A percentile compares a stretch with the other conserved stretches of the same genome.
Conservation (phyloP, 1,140 invertebrate species). For the Calephelis nemesis region DNA sequence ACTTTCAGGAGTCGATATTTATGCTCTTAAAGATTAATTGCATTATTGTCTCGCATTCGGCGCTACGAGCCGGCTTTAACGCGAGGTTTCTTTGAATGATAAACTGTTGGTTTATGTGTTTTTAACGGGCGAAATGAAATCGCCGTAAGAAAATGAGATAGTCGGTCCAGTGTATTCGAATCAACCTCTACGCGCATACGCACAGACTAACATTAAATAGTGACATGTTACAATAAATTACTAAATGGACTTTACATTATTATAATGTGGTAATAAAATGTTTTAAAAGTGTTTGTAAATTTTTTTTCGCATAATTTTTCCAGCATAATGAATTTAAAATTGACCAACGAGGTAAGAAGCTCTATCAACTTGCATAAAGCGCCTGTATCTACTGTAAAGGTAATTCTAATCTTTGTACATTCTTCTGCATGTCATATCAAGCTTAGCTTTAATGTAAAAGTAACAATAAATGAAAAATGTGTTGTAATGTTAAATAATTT, state of each 20-base stretch:
- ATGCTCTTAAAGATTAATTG: constrained; percentile 59
- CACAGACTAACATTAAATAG: constrained; percentile 27
- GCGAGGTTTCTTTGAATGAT: constrained; percentile 37
- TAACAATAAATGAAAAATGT: too few species aligned
- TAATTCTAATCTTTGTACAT: constrained; percentile 40
- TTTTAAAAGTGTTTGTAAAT: constrained; percentile 22
- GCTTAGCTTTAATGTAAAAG: neutral
- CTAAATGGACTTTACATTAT: neutral
- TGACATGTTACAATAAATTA: neutral
- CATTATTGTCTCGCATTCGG: constrained; percentile 50
- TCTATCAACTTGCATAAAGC: constrained; percentile 50
- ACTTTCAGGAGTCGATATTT: constrained; percentile 58
- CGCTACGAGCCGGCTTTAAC: constrained; percentile 27
- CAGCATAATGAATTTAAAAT: constrained; percentile 66
- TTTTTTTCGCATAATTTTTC: constrained; percentile 28
- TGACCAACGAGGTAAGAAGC: constrained; percentile 65
- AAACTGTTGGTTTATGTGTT: constrained; percentile 49
- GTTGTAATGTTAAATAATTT: too few species aligned
- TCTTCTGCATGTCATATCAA: neutral
- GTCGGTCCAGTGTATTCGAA: constrained; percentile 52
- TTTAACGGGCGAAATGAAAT: constrained; percentile 57
- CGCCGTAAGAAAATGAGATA: constrained; percentile 60
- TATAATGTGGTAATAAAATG: constrained; percentile 6
- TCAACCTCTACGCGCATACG: constrained; percentile 53
- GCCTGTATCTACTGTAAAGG: constrained; percentile 59